Conservation (phyloP, 1,140 invertebrate genomes). For the Bombus difficillimus region DNA sequence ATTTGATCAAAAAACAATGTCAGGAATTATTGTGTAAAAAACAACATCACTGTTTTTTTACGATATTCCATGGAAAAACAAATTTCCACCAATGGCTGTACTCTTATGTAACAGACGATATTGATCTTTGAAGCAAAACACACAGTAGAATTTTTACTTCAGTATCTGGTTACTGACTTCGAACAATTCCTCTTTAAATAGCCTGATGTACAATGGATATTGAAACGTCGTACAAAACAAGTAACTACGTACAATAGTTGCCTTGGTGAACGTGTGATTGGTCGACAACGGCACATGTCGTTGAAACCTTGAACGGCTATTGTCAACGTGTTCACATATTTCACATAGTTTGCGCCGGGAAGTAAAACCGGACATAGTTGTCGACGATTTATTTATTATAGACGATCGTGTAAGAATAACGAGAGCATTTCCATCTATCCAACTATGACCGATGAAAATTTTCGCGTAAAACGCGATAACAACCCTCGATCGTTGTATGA, state of each 20-base stretch:
- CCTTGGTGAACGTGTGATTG: slow-evolving; percentile 29
- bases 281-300: slow-evolving; percentile 2
- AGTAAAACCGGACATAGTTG: slow-evolving; percentile 26
- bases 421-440: not conserved
- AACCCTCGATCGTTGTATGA: not conserved
- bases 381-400: not conserved
- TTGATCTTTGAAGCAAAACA: not conserved
- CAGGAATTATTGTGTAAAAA: not conserved
- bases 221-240: slow-evolving; percentile 17
- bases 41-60: no score
- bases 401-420: not conserved
- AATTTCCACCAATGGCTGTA: not conserved
- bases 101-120: not conserved
- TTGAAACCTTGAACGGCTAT: slow-evolving; percentile 21
- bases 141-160: not conserved
- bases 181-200: slow-evolving; percentile 31
- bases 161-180: not conserved
- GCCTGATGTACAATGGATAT: not conserved
- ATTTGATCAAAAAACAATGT: not conserved
- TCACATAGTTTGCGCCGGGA: slow-evolving; percentile 34
- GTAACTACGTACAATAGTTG: slow-evolving; percentile 15
- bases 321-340: slow-evolving; percentile 31
- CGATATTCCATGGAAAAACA: not conserved
- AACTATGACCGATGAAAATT: not conserved
- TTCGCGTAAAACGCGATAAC: not conserved